A percentile compares a stretch with the other conserved stretches of the same genome.
These are phyloP conservation scores for Hemiprocne comata DNA, from an alignment of 2,113 vertebrate species.

Conservation along the genomic window DNA sequence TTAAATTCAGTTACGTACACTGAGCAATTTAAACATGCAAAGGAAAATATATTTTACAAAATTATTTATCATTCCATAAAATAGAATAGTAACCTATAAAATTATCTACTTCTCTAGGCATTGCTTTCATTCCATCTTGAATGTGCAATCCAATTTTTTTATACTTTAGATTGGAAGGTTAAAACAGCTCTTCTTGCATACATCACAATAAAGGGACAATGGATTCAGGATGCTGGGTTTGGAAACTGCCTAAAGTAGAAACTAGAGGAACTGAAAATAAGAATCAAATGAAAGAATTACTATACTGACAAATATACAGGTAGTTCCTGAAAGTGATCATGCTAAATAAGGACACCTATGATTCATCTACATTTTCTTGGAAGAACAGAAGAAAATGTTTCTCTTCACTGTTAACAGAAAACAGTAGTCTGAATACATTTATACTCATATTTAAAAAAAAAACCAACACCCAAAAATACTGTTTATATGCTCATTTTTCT, in stretches of 20 bases:
- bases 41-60: slow-evolving; percentile 46
- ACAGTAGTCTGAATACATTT: background rate
- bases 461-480: background rate
- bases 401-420: background rate
- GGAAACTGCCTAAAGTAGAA: background rate
- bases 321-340: background rate
- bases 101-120: slow-evolving; percentile 8
- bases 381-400: background rate
- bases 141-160: slow-evolving; percentile 35
- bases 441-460: background rate
- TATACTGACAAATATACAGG: background rate
- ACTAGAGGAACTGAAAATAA: background rate
- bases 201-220: slow-evolving; percentile 13
- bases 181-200: slow-evolving; percentile 6
- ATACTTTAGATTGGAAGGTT: slow-evolving; percentile 34
- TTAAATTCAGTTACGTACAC: slow-evolving; percentile 33
- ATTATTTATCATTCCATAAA: slow-evolving; percentile 60
- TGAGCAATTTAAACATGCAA: slow-evolving; percentile 30
- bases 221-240: background rate
- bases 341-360: background rate
- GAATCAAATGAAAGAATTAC: background rate
- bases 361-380: background rate
- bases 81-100: slow-evolving; percentile 48
- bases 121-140: slow-evolving; percentile 21
- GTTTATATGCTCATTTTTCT: background rate